phyloP scores from a whole-genome alignment of 37 sponge, comb jelly and placozoan genomes.

The Cliona cf. orientalis region DNA sequence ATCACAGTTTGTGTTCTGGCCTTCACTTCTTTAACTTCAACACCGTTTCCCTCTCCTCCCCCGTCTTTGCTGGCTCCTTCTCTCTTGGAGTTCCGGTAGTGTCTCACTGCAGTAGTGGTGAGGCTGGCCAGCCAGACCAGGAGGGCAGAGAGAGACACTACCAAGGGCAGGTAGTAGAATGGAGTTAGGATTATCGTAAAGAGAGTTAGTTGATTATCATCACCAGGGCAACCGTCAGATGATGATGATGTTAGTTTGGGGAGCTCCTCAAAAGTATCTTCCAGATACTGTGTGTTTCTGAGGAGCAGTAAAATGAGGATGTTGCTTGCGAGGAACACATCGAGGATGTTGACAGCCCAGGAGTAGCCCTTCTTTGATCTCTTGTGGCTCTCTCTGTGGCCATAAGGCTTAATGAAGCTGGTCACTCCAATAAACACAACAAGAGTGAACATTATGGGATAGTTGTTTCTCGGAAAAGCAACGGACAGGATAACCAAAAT shows the following conservation, averaged over 20 bases:
- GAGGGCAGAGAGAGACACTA: conserved; percentile 22
- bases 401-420: conserved; percentile 53
- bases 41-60: no score
- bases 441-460: conserved; percentile 21
- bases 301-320: conserved; percentile 43
- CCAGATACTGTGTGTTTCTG: conserved; percentile 27
- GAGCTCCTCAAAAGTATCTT: conserved; percentile 4
- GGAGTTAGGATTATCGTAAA: conserved; percentile 8
- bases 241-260: background rate
- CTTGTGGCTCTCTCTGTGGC: no score
- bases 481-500: conserved; percentile 42
- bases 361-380: no score
- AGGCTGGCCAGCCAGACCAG: conserved; percentile 6
- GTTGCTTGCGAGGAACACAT: conserved; percentile 22
- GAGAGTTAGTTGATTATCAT: background rate
- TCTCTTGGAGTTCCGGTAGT: background rate
- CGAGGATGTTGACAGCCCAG: conserved; percentile 43
- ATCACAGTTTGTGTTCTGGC: conserved; percentile 1
- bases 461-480: conserved; percentile 33
- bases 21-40: background rate
- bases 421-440: conserved; percentile 2
- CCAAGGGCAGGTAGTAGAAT: conserved; percentile 65
- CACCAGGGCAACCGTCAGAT: background rate
- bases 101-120: background rate
- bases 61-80: background rate